These are phyloP conservation scores for Teleiodes luculella DNA, from an alignment of 2,888 invertebrate genomes.

Conservation along the genomic window DNA sequence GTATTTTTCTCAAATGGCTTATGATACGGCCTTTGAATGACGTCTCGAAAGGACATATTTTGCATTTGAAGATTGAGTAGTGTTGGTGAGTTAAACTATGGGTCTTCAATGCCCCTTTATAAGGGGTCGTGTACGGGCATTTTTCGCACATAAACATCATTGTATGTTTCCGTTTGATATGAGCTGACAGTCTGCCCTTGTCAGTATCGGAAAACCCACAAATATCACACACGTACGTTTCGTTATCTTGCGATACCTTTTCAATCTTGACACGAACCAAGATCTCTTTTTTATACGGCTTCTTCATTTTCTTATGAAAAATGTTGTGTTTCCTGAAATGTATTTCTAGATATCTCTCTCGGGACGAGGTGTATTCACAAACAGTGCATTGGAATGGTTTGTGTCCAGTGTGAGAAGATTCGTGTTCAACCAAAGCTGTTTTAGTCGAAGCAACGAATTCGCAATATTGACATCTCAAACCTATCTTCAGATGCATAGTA, in stretches of 20 bases:
- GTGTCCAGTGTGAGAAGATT: conserved; percentile 47
- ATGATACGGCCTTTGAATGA: conserved; percentile 1
- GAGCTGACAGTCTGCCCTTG: neutral
- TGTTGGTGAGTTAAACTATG: neutral
- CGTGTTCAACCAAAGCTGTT: conserved; percentile 49
- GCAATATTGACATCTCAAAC: conserved; percentile 44
- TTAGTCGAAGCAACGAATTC: conserved; percentile 33
- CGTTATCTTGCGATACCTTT: neutral
- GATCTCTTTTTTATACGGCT: neutral
- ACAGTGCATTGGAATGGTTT: conserved; percentile 50
- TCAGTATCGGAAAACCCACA: neutral
- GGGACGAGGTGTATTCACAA: conserved; percentile 39
- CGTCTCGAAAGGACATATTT: neutral
- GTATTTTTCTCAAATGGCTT: neutral
- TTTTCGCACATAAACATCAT: neutral
- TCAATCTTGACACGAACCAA: neutral
- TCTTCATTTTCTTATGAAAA: neutral
- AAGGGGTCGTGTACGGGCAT: neutral
- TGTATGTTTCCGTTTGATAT: neutral
- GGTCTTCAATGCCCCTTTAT: neutral
- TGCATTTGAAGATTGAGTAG: conserved; percentile 1
- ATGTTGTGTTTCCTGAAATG: neutral
- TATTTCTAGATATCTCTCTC: neutral
- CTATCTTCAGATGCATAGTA: conserved; percentile 43
- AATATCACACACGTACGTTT: neutral